These are phyloP conservation scores for Tamandua tetradactyla DNA, from an alignment of 2,797 vertebrate genomes.

Conservation along the genomic window DNA sequence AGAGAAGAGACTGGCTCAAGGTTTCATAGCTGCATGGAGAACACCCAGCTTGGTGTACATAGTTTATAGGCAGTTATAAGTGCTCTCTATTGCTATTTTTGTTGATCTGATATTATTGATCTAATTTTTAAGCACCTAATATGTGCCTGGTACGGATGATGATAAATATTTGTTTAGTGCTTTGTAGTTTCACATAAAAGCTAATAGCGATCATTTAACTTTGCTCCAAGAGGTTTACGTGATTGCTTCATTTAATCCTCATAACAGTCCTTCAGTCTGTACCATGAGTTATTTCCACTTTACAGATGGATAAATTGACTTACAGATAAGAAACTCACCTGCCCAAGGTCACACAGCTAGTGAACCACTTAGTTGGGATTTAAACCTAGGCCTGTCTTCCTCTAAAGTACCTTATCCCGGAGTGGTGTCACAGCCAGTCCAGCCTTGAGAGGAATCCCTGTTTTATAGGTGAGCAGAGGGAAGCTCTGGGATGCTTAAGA, in stretches of 20 bases:
- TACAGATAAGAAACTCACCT: not conserved
- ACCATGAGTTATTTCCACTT: not conserved
- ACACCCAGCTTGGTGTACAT: not conserved
- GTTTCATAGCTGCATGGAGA: not conserved
- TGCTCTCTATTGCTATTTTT: not conserved
- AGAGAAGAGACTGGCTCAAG: not conserved
- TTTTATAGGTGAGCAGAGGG: not conserved
- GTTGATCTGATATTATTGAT: not conserved
- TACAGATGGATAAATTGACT: conserved; percentile 19
- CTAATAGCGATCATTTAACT: not conserved
- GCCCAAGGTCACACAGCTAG: not conserved
- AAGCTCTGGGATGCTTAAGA: not conserved
- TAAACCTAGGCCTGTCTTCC: not conserved
- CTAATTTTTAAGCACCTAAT: not conserved
- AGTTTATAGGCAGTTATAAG: not conserved
- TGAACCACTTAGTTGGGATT: not conserved
- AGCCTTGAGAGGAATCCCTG: not conserved
- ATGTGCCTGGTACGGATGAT: not conserved
- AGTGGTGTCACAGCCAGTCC: too few species aligned
- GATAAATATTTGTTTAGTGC: not conserved
- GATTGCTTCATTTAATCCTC: not conserved
- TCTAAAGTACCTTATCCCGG: not conserved
- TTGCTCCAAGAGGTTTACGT: not conserved
- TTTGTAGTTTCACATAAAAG: not conserved
- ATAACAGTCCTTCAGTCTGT: not conserved